Base-by-base conservation (phyloP, 2,797 vertebrate genomes). In the Tokudaia tokunoshimensis region DNA sequence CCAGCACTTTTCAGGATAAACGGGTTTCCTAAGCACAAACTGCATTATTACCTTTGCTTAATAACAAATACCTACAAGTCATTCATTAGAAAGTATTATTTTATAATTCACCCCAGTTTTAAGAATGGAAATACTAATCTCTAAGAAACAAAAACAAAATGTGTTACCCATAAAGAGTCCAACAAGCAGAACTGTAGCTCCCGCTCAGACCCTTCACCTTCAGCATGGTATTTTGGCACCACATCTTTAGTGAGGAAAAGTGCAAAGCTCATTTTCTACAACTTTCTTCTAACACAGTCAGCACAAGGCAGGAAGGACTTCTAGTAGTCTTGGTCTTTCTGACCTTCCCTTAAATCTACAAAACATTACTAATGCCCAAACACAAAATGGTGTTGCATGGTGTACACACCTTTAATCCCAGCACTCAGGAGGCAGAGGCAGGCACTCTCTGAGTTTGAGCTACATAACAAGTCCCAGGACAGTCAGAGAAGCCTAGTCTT, bases 231-330 rank as follows among this genome's bases (percentile, higher is more conserved):
- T 70, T 67, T 57, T 26, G 57, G 78, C 22, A 85, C 19, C 79
- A 11, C 31, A 81, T 52, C 70, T 95, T 96, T 89, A 78, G 41
- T 94, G 44, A 82, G 7, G 12, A 87, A 9, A 80, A 41, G 37
- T 65, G 10, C 37, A 93, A 96, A 95, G 80, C 4, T 63, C 31
- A 20, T 92, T 93, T 94, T 79, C 29, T 78, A n/a, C 31, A n/a
- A 96, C 12, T 89, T 93, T 92, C 89, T 94, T 96, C 44, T 88
- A 89, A 86, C 82, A 92, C 76, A 93, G 34, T 93, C 63, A 93
- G 41, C 26, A 90, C 4, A 87, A 13, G 78, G 7, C 8, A 55
- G 13, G 47, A 57, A 55, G 11, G 59, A 57, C 31, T 44, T 81
- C 44, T 70, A 29, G 12, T 57, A 41, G 74, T 67, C 50, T n/a